Conservation (phyloP, 2,113 vertebrate species). For the Irena cyanogastra region DNA sequence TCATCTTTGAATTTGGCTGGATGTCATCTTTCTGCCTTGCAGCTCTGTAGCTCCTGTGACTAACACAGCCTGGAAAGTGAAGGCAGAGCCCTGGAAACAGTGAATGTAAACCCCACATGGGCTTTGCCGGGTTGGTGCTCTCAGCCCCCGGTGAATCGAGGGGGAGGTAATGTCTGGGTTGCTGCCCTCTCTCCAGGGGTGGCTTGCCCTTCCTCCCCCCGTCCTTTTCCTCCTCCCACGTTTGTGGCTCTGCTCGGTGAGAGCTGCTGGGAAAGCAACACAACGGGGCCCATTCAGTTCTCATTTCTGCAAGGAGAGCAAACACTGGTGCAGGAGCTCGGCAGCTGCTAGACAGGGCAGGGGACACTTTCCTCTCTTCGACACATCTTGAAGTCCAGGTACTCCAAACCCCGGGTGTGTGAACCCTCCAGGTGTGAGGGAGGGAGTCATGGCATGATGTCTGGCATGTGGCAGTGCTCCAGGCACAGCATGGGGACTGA, state of each 20-base stretch:
- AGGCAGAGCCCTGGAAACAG: background rate
- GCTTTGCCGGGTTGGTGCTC: background rate
- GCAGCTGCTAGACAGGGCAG: accelerated
- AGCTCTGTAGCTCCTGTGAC: background rate
- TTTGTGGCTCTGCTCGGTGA: background rate
- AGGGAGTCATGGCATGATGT: background rate
- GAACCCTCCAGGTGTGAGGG: background rate
- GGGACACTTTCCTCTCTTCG: background rate
- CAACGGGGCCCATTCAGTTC: slow-evolving; percentile 44
- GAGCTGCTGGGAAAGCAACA: background rate
- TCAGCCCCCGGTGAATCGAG: accelerated
- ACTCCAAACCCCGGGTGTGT: background rate
- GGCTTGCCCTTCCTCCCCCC: background rate
- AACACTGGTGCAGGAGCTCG: background rate
- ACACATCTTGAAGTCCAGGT: background rate
- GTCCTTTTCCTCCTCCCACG: background rate
- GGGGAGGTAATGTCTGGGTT: background rate
- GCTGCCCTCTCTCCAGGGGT: background rate
- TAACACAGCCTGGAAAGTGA: background rate
- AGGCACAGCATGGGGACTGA: background rate
- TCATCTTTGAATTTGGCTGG: background rate
- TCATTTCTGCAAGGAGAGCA: background rate
- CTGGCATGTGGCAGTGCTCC: accelerated
- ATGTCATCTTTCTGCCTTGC: background rate
- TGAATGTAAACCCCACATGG: background rate